Conservation (phyloP, 2,797 vertebrate genomes). For the Muscicapa striata region DNA sequence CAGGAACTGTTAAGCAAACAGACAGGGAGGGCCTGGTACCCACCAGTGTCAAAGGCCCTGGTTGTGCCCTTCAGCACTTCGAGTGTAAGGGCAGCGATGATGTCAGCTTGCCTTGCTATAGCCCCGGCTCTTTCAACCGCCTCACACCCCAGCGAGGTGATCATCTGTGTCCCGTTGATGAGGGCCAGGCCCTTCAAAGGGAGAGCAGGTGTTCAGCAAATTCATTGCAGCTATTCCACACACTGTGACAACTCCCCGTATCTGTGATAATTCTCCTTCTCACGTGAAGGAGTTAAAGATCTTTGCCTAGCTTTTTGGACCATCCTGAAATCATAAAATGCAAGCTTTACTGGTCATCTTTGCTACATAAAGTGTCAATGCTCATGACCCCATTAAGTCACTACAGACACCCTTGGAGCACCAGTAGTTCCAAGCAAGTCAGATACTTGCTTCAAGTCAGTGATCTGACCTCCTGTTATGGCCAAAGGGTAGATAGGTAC, state of each 20-base stretch:
- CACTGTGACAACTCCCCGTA: fast-evolving
- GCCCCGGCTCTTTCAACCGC: constrained; percentile 91
- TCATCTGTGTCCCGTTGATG: constrained; percentile 99
- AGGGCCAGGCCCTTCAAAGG: constrained; percentile 89
- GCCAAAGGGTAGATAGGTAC: background rate
- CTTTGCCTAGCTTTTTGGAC: background rate
- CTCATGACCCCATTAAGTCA: background rate
- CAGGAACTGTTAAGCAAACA: background rate
- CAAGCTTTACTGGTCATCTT: background rate
- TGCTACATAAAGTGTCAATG: background rate
- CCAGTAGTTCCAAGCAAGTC: background rate
- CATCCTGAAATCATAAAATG: background rate
- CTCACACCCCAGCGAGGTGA: constrained; percentile 95
- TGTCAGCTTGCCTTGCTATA: constrained; percentile 93
- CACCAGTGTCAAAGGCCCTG: constrained; percentile 96
- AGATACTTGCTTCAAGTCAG: background rate
- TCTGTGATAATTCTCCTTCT: background rate
- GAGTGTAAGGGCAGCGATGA: constrained; percentile 93
- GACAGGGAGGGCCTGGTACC: constrained; percentile 24
- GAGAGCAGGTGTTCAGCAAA: background rate
- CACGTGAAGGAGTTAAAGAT: background rate
- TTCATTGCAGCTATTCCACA: background rate
- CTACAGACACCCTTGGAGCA: background rate
- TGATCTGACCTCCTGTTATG: background rate
- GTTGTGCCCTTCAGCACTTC: constrained; percentile 98